Percentiles rank a stretch among this genome's conserved stretches.
Evolutionary conservation across 35 echinoderm and acorn worm genomes (phyloP).

Genomic region (Heliocidaris erythrogramma): DNA sequence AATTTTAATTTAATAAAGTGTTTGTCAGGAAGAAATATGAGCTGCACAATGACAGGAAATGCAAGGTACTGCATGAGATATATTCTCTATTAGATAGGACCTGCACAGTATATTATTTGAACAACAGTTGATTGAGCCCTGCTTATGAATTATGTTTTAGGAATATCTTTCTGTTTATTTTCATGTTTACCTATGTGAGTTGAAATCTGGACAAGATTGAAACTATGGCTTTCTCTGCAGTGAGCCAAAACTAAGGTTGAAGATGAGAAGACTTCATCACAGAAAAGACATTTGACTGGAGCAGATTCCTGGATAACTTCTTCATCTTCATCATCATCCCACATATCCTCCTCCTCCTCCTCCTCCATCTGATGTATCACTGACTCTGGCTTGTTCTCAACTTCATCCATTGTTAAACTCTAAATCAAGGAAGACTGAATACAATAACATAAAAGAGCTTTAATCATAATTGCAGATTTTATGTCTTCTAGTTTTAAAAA

Average conservation of each 20-base stretch:
- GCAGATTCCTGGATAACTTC: neutral
- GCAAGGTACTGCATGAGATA: neutral
- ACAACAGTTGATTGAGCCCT: neutral
- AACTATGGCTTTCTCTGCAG: slow-evolving; percentile 45
- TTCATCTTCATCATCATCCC: slow-evolving; percentile 56
- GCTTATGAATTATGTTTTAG: neutral
- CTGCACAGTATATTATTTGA: too few relatives aligned
- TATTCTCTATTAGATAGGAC: too few relatives aligned
- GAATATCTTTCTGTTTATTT: neutral
- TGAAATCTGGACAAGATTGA: slow-evolving; percentile 52
- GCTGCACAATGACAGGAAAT: neutral
- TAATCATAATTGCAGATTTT: too few relatives aligned
- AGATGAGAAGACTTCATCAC: slow-evolving; percentile 49
- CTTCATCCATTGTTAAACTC: neutral
- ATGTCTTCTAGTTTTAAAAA: too few relatives aligned
- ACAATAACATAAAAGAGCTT: neutral
- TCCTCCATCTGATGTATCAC: slow-evolving; percentile 23
- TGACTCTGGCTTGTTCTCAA: neutral
- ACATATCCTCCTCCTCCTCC: slow-evolving; percentile 55
- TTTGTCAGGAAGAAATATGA: too few relatives aligned
- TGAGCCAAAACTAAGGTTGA: slow-evolving; percentile 48
- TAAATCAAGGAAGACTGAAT: neutral
- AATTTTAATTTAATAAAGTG: too few relatives aligned
- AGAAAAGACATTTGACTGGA: slow-evolving; percentile 64
- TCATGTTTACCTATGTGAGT: slow-evolving; percentile 57